Conservation (phyloP, 2,113 vertebrate genomes). For the Eulemur macaco region DNA sequence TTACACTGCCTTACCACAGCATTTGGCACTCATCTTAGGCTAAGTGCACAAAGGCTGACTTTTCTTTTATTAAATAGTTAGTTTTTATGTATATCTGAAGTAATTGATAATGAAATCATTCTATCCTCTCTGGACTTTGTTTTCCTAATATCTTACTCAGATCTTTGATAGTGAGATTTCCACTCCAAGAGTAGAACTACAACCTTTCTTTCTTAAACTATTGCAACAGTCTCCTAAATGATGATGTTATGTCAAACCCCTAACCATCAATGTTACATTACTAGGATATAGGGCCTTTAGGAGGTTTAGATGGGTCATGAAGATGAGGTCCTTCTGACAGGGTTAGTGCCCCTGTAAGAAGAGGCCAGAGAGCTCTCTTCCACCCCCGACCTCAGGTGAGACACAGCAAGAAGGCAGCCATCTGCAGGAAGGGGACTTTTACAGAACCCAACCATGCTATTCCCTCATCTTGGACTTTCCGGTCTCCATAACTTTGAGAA, state of each 20-base stretch:
- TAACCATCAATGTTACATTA: background rate
- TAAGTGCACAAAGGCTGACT: background rate
- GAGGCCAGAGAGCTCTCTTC: background rate
- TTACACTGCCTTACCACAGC: background rate
- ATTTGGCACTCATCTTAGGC: background rate
- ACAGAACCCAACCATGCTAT: background rate
- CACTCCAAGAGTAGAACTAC: background rate
- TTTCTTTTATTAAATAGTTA: background rate
- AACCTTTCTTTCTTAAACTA: background rate
- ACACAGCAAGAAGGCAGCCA: background rate
- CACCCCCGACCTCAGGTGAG: no score
- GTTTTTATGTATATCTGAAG: background rate
- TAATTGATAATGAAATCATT: background rate
- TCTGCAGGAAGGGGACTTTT: background rate
- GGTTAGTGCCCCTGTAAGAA: background rate
- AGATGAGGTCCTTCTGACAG: background rate
- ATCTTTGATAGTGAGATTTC: background rate
- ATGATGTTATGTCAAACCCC: background rate
- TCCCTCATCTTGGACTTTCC: background rate
- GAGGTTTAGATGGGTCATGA: background rate
- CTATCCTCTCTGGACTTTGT: background rate
- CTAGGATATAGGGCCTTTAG: background rate
- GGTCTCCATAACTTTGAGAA: background rate
- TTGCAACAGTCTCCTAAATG: background rate
- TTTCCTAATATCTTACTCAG: background rate